These are phyloP conservation scores for Gorilla gorilla DNA, from an alignment of 2,113 vertebrate genomes.

Conservation along the genomic window DNA sequence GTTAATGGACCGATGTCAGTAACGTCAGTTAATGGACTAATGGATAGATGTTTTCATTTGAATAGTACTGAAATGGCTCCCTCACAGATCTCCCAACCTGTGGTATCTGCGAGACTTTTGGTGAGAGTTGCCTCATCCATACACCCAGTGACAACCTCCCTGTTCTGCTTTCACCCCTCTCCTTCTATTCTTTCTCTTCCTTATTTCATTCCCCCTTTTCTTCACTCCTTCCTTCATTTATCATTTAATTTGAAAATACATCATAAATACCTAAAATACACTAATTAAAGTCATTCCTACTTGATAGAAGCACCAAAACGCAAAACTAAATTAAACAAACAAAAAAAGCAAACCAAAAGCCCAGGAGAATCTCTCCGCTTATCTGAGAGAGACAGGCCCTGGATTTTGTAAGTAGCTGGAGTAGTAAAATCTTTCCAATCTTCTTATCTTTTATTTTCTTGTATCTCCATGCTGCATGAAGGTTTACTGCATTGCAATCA, in stretches of 20 bases:
- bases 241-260: background rate
- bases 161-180: background rate
- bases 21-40: too few species aligned
- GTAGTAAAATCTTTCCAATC: background rate
- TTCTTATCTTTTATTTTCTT: background rate
- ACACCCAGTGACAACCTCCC: background rate
- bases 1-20: too few species aligned
- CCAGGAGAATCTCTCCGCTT: background rate
- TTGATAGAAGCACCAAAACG: background rate
- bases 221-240: background rate
- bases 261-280: background rate
- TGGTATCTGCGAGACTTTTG: background rate
- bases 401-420: background rate
- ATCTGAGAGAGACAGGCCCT: background rate
- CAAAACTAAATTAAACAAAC: background rate
- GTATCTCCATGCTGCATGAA: background rate
- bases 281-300: background rate
- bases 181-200: background rate
- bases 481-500: background rate
- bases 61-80: background rate
- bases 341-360: background rate
- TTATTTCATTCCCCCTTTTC: background rate
- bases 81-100: background rate
- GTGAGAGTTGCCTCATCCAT: background rate
- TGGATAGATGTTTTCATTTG: background rate